phyloP scores from a whole-genome alignment of 2,888 invertebrate genomes.

The Lumbricus terrestris region DNA sequence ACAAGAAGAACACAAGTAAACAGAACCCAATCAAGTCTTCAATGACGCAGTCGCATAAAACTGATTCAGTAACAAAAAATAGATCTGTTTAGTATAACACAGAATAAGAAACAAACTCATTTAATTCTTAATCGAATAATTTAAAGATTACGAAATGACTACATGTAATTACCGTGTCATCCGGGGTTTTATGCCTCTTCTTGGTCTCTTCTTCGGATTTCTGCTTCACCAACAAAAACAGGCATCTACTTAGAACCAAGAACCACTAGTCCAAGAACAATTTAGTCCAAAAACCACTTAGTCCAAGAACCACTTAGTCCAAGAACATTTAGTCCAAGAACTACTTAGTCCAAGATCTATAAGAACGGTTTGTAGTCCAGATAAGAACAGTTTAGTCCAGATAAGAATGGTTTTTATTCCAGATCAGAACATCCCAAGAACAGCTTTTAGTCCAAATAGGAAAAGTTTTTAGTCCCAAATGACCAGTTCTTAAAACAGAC shows the following conservation, averaged over 20 bases:
- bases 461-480: not conserved
- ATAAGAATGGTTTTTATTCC: not conserved
- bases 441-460: not conserved
- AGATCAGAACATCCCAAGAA: no score
- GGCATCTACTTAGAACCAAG: not conserved
- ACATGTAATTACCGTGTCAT: conserved; percentile 16
- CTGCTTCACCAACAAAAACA: conserved; percentile 7
- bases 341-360: no score
- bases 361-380: no score
- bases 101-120: no score
- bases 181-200: conserved; percentile 20
- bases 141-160: not conserved
- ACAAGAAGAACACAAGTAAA: no score
- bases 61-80: no score
- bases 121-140: not conserved
- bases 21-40: no score
- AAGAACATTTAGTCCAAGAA: no score
- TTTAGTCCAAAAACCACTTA: not conserved
- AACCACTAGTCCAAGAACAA: not conserved
- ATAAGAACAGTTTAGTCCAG: no score
- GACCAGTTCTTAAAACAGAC: no score
- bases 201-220: conserved; percentile 21
- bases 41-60: no score
- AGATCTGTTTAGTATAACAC: no score
- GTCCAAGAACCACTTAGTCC: not conserved